Conservation (phyloP, 1,140 invertebrate genomes). For the Neelides sp. region DNA sequence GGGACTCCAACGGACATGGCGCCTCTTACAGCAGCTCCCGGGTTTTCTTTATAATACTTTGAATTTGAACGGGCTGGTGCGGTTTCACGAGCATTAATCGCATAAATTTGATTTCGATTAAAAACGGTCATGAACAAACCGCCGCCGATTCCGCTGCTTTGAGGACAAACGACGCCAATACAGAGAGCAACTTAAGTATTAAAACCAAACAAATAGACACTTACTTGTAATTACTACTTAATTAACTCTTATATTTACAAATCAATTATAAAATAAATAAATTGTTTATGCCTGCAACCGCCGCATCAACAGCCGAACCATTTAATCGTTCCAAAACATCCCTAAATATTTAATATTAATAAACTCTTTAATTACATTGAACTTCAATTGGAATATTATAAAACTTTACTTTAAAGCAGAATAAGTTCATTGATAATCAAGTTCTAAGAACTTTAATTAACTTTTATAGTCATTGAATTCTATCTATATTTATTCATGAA, state of each 20-base stretch:
- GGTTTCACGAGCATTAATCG: constrained; percentile 63
- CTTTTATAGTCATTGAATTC: too few relatives aligned
- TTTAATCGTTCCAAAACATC: constrained; percentile 53
- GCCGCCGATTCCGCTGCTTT: constrained; percentile 79
- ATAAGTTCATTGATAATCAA: too few relatives aligned
- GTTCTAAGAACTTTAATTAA: too few relatives aligned
- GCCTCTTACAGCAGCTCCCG: constrained; percentile 39
- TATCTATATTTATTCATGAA: too few relatives aligned
- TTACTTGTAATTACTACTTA: too few relatives aligned
- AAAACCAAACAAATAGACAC: too few relatives aligned
- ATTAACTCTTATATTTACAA: too few relatives aligned
- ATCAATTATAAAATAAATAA: too few relatives aligned
- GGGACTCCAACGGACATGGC: constrained; percentile 68
- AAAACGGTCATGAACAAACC: constrained; percentile 78
- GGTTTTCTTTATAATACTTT: constrained; percentile 52
- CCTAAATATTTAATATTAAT: constrained; percentile 37
- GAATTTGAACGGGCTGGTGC: constrained; percentile 53
- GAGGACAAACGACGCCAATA: constrained; percentile 66
- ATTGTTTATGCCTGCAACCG: too few relatives aligned
- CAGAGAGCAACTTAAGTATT: constrained; percentile 74
- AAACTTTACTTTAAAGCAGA: too few relatives aligned
- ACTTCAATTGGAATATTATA: too few relatives aligned
- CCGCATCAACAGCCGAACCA: constrained; percentile 78
- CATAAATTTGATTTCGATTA: constrained; percentile 32
- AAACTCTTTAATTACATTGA: too few relatives aligned